Evolutionary conservation across 2,797 vertebrate species (phyloP).

Genomic region (Tolypeutes matacus): DNA sequence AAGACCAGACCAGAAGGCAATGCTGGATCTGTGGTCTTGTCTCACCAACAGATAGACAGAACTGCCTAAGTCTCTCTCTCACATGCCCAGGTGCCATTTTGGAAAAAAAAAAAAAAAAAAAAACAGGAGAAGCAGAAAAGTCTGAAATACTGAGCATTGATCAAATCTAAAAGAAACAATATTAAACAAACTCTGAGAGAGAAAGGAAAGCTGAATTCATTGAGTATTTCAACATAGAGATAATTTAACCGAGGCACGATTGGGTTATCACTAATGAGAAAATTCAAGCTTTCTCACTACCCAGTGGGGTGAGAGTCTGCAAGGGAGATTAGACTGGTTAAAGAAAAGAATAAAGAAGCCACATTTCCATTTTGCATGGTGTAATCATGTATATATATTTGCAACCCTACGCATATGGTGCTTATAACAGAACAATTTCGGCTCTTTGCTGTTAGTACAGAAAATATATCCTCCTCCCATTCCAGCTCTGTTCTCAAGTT

Average conservation of each 20-base stretch:
- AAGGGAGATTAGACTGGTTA: background rate
- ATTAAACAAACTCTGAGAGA: background rate
- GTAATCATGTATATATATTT: background rate
- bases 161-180: background rate
- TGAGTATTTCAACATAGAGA: background rate
- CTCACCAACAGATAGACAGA: fast-evolving
- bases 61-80: background rate
- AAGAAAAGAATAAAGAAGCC: background rate
- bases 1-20: background rate
- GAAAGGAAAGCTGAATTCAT: background rate
- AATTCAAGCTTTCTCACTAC: background rate
- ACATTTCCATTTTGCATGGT: background rate
- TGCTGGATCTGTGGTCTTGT: background rate
- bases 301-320: background rate
- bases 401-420: background rate
- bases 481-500: background rate
- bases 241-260: background rate
- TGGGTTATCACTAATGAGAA: background rate
- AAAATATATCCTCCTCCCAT: background rate
- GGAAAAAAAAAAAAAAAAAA: slow-evolving; percentile 27
- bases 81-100: background rate
- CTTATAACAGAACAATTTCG: slow-evolving; percentile 16
- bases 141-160: background rate
- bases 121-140: background rate
- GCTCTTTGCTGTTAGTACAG: slow-evolving; percentile 7